These are phyloP conservation scores for Graptemys geographica DNA, from an alignment of 2,797 vertebrate species.

Conservation along the genomic window DNA sequence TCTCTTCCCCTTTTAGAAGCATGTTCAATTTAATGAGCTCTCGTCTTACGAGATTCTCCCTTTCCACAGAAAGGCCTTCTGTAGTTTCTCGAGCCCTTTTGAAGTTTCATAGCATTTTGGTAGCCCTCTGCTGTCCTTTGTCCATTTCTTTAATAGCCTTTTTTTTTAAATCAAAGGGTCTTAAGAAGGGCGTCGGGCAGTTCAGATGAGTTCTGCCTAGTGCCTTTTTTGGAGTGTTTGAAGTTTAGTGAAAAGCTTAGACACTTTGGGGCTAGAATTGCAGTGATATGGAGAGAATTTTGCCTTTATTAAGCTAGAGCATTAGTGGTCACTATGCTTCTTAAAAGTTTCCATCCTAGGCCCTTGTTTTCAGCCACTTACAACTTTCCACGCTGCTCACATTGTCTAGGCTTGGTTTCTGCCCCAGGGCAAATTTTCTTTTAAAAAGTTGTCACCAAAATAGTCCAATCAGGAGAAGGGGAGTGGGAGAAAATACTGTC, in stretches of 20 bases:
- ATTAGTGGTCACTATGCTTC: background rate
- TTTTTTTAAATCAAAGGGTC: background rate
- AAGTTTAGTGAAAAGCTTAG: background rate
- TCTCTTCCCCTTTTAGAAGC: background rate
- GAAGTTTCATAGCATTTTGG: background rate
- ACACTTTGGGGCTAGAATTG: background rate
- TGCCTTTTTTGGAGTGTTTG: background rate
- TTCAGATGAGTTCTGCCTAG: background rate
- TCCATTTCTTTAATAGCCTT: background rate
- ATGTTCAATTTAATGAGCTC: background rate
- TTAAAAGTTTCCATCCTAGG: background rate
- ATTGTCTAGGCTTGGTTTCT: too few species aligned
- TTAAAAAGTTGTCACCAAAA: background rate
- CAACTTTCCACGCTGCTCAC: background rate
- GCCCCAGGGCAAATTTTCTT: background rate
- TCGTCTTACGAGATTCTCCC: background rate
- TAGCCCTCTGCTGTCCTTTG: background rate
- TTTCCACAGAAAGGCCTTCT: background rate
- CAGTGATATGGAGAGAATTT: background rate
- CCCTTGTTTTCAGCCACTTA: background rate
- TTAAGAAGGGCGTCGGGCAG: accelerated
- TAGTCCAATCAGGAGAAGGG: background rate
- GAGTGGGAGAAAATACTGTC: too few species aligned
- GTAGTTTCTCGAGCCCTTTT: background rate
- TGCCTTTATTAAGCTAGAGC: background rate